Evolutionary conservation across 1,140 invertebrate genomes (phyloP).

Genomic region (Brachionus paranguensis): DNA sequence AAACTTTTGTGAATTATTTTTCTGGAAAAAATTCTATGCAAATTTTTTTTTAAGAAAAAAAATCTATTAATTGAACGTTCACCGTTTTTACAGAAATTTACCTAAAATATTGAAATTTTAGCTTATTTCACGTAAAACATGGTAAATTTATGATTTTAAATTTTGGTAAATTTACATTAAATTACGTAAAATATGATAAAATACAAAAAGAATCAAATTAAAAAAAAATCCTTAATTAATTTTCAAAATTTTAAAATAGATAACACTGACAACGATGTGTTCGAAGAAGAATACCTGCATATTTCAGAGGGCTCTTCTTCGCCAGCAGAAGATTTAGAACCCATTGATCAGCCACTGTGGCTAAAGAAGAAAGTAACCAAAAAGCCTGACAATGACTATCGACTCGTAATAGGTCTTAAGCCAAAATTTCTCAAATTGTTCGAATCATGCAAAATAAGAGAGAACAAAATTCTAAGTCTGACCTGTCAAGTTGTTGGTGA

Average conservation of each 20-base stretch:
- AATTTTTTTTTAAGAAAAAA: too few species aligned
- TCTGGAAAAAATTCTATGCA: too few species aligned
- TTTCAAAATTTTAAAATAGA: background rate
- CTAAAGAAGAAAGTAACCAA: background rate
- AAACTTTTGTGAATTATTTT: too few species aligned
- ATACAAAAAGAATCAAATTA: too few species aligned
- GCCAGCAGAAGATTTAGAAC: background rate
- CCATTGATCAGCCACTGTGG: background rate
- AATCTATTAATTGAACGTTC: too few species aligned
- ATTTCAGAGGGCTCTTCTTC: conserved; percentile 16
- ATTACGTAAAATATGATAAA: too few species aligned
- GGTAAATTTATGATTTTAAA: too few species aligned
- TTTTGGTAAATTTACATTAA: too few species aligned
- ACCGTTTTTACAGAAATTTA: too few species aligned
- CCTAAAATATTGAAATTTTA: too few species aligned
- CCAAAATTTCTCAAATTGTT: conserved; percentile 38
- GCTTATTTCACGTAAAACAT: too few species aligned
- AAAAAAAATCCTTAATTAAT: background rate
- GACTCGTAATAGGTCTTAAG: background rate
- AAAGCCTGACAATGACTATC: background rate
- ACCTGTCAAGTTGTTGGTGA: conserved; percentile 7
- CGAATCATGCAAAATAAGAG: background rate
- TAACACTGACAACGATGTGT: conserved; percentile 28
- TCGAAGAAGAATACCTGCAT: conserved; percentile 34
- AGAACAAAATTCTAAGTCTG: conserved; percentile 1